Conservation (phyloP, 2,888 invertebrate genomes). For the Athalia cordata region DNA sequence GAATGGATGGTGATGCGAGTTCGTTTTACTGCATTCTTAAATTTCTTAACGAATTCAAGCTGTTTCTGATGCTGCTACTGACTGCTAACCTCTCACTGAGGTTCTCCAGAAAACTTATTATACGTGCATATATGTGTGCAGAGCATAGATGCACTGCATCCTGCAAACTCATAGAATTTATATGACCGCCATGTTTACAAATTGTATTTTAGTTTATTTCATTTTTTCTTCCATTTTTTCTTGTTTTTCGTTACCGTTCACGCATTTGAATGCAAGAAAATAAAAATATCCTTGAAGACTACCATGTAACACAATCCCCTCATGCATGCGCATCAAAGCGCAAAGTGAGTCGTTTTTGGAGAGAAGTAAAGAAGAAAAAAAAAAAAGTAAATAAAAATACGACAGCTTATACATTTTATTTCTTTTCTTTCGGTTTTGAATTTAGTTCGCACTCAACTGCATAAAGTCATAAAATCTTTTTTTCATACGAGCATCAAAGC, state of each 20-base stretch:
- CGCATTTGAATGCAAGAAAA: too few relatives aligned
- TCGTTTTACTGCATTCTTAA: slow-evolving; percentile 23
- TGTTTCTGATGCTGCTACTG: neutral
- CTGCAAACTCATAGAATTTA: too few relatives aligned
- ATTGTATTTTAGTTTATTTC: too few relatives aligned
- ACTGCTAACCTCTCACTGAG: neutral
- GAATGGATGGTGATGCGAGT: slow-evolving; percentile 30
- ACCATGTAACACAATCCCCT: too few relatives aligned
- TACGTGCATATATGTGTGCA: too few relatives aligned
- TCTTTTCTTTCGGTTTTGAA: neutral
- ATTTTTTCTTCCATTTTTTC: too few relatives aligned
- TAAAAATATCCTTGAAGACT: too few relatives aligned
- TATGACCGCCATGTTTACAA: too few relatives aligned
- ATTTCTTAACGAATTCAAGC: slow-evolving; percentile 30
- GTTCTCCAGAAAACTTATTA: neutral
- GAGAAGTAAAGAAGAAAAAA: neutral
- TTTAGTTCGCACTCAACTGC: neutral
- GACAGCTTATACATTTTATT: neutral
- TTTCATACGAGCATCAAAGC: too few relatives aligned
- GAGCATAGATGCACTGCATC: too few relatives aligned
- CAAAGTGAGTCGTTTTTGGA: neutral
- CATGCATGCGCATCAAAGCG: neutral
- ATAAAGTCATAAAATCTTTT: neutral
- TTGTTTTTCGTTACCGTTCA: too few relatives aligned
- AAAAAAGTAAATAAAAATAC: neutral